phyloP scores from a whole-genome alignment of 1,140 invertebrate genomes.

The Idris sp. region DNA sequence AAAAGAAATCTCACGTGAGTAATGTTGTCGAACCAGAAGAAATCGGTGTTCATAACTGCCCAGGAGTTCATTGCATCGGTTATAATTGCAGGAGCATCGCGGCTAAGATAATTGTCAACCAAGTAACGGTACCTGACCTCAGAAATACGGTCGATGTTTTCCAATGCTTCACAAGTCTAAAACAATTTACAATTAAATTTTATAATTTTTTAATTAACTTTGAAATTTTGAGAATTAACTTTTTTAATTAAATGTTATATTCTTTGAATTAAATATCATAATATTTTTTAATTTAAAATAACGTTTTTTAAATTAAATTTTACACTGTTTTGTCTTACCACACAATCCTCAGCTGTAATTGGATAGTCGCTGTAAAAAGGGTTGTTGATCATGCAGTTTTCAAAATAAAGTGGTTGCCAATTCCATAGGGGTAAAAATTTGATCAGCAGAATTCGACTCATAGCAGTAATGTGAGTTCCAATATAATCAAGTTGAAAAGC shows the following conservation, averaged over 20 bases:
- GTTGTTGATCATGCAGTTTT: slow-evolving; percentile 85
- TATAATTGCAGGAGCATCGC: slow-evolving; percentile 86
- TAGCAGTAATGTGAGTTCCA: slow-evolving; percentile 81
- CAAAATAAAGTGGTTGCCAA: slow-evolving; percentile 88
- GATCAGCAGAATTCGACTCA: slow-evolving; percentile 82
- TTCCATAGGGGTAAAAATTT: slow-evolving; percentile 87
- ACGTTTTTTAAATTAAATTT: too few relatives aligned
- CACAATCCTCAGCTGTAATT: slow-evolving; percentile 80
- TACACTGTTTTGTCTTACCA: slow-evolving; percentile 75
- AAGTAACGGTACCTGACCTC: slow-evolving; percentile 82
- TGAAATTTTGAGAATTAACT: too few relatives aligned
- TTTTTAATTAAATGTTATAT: too few relatives aligned
- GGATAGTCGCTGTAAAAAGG: slow-evolving; percentile 80
- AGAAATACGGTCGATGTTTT: slow-evolving; percentile 81
- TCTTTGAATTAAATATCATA: too few relatives aligned
- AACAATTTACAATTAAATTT: too few relatives aligned
- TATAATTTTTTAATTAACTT: too few relatives aligned
- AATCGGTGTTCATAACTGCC: slow-evolving; percentile 81
- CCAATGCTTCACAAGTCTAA: slow-evolving; percentile 82
- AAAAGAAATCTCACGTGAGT: slow-evolving; percentile 79
- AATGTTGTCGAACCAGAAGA: slow-evolving; percentile 84
- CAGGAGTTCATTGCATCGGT: slow-evolving; percentile 85
- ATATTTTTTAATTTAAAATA: too few relatives aligned
- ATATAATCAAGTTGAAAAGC: slow-evolving; percentile 75
- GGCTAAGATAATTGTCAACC: slow-evolving; percentile 83